Evolutionary conservation across 2,113 vertebrate species (phyloP).

Genomic region (Siniperca chuatsi): DNA sequence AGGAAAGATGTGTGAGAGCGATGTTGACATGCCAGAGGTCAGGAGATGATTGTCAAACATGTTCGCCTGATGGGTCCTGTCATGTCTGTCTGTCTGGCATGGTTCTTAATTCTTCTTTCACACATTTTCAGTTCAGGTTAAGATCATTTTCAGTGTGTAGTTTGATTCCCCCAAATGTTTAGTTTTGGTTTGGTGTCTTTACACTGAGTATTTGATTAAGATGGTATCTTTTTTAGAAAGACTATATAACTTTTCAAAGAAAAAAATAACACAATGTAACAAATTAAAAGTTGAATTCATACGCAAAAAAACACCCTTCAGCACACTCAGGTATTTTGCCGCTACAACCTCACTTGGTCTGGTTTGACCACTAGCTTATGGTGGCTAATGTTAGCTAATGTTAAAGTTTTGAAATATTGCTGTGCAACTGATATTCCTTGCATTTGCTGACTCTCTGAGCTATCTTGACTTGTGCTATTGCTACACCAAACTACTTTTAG

Average conservation of each 20-base stretch:
- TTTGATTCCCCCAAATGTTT: background rate
- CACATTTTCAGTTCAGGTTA: background rate
- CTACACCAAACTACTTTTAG: no score
- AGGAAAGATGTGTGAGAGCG: conserved; percentile 2
- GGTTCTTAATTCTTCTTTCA: background rate
- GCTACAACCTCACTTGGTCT: background rate
- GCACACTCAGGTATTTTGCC: background rate
- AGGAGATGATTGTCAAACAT: conserved; percentile 27
- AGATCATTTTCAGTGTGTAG: background rate
- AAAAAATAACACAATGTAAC: background rate
- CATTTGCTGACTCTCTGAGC: no score
- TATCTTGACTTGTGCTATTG: no score
- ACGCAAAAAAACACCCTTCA: background rate
- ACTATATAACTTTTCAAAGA: no score
- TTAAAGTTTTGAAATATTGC: background rate
- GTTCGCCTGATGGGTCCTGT: conserved; percentile 1
- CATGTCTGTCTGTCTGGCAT: background rate
- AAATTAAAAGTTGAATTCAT: background rate
- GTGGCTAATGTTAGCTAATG: background rate
- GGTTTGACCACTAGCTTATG: background rate
- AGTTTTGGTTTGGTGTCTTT: background rate
- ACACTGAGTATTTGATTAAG: no score
- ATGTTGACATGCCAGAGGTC: background rate
- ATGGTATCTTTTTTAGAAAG: no score
- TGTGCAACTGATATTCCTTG: no score